Evolutionary conservation across 2,113 vertebrate species (phyloP).

Genomic region (Taurulus bubalis): DNA sequence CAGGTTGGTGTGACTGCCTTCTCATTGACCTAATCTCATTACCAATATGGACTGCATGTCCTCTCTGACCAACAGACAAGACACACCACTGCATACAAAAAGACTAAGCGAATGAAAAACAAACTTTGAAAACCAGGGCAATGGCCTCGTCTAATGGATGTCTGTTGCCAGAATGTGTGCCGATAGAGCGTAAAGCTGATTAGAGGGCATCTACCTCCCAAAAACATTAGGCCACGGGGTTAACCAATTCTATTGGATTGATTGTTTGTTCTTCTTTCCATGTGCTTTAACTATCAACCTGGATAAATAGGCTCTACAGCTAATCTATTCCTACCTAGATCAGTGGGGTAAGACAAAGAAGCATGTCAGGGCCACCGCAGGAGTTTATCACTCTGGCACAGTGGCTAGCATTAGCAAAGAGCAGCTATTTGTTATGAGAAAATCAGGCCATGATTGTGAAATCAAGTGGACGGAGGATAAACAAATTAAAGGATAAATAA

Average conservation of each 20-base stretch:
- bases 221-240: constrained; percentile 65
- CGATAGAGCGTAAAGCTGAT: constrained; percentile 63
- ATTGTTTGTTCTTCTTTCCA: constrained; percentile 59
- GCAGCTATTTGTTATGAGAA: constrained; percentile 48
- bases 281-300: constrained; percentile 65
- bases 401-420: constrained; percentile 46
- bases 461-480: background rate
- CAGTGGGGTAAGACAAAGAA: constrained; percentile 58
- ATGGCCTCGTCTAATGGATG: constrained; percentile 63
- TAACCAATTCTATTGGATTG: constrained; percentile 66
- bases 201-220: constrained; percentile 62
- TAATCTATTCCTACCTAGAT: constrained; percentile 68
- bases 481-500: too few relatives aligned
- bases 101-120: constrained; percentile 32
- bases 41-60: constrained; percentile 47
- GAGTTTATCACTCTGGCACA: constrained; percentile 64
- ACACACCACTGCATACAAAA: constrained; percentile 42
- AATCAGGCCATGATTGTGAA: constrained; percentile 17
- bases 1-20: constrained; percentile 27
- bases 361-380: constrained; percentile 39
- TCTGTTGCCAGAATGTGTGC: constrained; percentile 38
- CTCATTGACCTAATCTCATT: constrained; percentile 58
- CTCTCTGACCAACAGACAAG: constrained; percentile 45
- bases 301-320: constrained; percentile 64
- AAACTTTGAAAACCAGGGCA: constrained; percentile 34